These are phyloP conservation scores for Corbicula japonica DNA, from an alignment of 2,888 invertebrate genomes.

Conservation along the genomic window DNA sequence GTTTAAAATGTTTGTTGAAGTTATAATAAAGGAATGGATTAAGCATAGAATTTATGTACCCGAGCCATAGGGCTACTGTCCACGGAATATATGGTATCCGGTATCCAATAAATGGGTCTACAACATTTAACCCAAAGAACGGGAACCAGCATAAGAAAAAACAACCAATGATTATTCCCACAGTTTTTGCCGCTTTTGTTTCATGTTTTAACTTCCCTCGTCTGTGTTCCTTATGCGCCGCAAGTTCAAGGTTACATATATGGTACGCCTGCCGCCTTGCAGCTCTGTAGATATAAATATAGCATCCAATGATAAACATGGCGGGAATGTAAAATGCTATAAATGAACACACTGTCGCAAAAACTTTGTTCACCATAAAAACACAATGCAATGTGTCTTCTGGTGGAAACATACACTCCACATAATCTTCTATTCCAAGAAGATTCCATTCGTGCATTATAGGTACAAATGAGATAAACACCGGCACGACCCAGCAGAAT, in stretches of 20 bases:
- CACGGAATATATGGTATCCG: slow-evolving; percentile 78
- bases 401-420: slow-evolving; percentile 73
- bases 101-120: slow-evolving; percentile 82
- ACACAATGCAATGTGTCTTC: slow-evolving; percentile 67
- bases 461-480: slow-evolving; percentile 83
- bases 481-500: slow-evolving; percentile 81
- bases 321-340: slow-evolving; percentile 84
- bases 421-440: slow-evolving; percentile 79
- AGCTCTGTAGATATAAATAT: slow-evolving; percentile 79
- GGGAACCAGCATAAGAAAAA: slow-evolving; percentile 84
- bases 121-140: slow-evolving; percentile 83
- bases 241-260: slow-evolving; percentile 79
- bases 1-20: slow-evolving; percentile 78
- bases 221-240: slow-evolving; percentile 73
- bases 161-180: slow-evolving; percentile 84
- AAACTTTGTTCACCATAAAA: slow-evolving; percentile 81
- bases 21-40: slow-evolving; percentile 80
- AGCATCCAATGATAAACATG: slow-evolving; percentile 80
- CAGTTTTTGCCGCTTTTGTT: slow-evolving; percentile 83
- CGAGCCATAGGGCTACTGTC: slow-evolving; percentile 82
- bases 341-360: slow-evolving; percentile 80
- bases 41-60: slow-evolving; percentile 82
- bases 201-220: slow-evolving; percentile 81
- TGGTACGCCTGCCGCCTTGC: slow-evolving; percentile 81
- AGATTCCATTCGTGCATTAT: slow-evolving; percentile 82